phyloP scores from a whole-genome alignment of 2,797 vertebrate genomes.

The Spinus pinus region DNA sequence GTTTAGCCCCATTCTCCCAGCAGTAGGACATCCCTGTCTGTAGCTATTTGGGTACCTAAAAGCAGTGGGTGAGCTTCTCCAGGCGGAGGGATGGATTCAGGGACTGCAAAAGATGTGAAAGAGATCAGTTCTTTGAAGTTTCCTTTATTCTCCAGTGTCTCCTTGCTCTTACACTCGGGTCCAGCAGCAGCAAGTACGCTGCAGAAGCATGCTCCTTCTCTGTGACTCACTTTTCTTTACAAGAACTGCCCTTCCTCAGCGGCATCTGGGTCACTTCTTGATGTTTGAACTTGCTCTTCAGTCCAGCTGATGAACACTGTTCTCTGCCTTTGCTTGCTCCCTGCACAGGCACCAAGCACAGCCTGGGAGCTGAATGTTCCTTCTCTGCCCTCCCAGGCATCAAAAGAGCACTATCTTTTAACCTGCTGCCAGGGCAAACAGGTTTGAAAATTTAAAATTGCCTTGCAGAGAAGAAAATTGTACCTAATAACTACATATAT shows the following conservation, averaged over 20 bases:
- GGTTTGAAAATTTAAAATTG: background rate
- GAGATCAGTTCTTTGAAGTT: background rate
- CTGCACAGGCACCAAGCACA: background rate
- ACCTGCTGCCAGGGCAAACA: background rate
- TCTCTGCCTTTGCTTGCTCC: background rate
- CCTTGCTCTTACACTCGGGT: background rate
- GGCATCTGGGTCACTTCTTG: background rate
- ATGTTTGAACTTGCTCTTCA: background rate
- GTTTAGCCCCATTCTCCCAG: background rate
- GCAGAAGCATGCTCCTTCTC: background rate
- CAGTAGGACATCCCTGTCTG: background rate
- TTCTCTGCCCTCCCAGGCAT: background rate
- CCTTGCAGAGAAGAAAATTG: background rate
- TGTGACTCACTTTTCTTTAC: background rate
- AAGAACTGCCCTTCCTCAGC: background rate
- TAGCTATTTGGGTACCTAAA: background rate
- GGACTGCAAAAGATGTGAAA: background rate
- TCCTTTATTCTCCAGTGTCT: background rate
- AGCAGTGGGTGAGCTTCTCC: rapidly evolving
- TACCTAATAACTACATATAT: background rate
- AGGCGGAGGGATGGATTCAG: background rate
- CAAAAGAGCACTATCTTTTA: background rate
- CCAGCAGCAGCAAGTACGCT: background rate
- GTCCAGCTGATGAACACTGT: background rate
- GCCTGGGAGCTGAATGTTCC: background rate